Evolutionary conservation across 2,888 invertebrate genomes (phyloP).

Genomic region (Spodoptera picta): DNA sequence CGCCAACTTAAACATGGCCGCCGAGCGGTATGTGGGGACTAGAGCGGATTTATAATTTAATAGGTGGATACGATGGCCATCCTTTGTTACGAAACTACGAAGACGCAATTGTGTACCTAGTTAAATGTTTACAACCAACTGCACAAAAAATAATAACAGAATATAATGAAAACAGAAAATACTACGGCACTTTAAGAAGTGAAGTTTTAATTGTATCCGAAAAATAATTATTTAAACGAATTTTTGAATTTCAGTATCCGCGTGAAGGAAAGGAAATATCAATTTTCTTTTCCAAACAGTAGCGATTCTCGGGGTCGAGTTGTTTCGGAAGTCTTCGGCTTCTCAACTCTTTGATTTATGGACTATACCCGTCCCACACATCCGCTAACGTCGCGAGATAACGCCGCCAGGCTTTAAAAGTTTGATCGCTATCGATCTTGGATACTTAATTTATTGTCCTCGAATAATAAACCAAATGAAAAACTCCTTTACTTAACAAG

Average conservation of each 20-base stretch:
- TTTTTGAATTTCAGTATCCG: not conserved
- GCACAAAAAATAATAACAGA: slow-evolving; percentile 15
- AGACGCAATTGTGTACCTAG: slow-evolving; percentile 15
- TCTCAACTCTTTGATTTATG: slow-evolving; percentile 75
- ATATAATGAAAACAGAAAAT: slow-evolving; percentile 7
- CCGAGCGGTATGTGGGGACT: slow-evolving; percentile 37
- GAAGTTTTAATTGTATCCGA: slow-evolving; percentile 21
- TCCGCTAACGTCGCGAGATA: slow-evolving; percentile 66
- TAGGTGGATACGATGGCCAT: slow-evolving; percentile 19
- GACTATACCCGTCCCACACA: slow-evolving; percentile 62
- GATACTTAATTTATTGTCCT: slow-evolving; percentile 35
- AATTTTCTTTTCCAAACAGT: slow-evolving; percentile 59
- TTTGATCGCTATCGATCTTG: slow-evolving; percentile 55
- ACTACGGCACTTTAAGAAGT: slow-evolving; percentile 4
- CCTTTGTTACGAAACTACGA: slow-evolving; percentile 29
- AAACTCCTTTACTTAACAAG: not conserved
- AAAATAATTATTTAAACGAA: slow-evolving; percentile 45
- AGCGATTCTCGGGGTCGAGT: slow-evolving; percentile 65
- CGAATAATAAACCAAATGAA: slow-evolving; percentile 27
- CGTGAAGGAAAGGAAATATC: slow-evolving; percentile 32
- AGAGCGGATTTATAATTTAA: slow-evolving; percentile 48
- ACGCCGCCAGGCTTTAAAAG: slow-evolving; percentile 60
- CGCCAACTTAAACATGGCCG: slow-evolving; percentile 53
- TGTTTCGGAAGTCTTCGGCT: slow-evolving; percentile 66
- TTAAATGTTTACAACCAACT: slow-evolving; percentile 23